Evolutionary conservation across 1,140 invertebrate species (phyloP).

Genomic region (Hyphantria cunea): DNA sequence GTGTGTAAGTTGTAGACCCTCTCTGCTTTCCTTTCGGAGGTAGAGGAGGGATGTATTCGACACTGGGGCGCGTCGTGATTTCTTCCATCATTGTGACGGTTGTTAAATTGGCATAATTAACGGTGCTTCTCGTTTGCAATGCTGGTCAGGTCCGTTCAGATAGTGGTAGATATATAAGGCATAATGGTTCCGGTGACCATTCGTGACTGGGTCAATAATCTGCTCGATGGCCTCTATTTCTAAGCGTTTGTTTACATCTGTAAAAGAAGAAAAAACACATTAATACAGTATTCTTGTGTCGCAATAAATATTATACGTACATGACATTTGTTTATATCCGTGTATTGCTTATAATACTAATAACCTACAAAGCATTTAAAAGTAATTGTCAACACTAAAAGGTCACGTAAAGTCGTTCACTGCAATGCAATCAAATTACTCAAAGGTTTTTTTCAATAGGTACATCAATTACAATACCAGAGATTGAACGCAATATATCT

Average conservation of each 20-base stretch:
- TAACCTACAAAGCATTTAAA: not conserved
- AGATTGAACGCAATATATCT: conserved; percentile 3
- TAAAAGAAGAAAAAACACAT: conserved; percentile 49
- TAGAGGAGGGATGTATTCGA: conserved; percentile 71
- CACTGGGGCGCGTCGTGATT: conserved; percentile 59
- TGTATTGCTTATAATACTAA: not conserved
- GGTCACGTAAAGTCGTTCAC: no score
- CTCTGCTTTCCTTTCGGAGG: conserved; percentile 64
- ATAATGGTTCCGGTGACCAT: conserved; percentile 74
- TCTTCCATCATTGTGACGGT: conserved; percentile 72
- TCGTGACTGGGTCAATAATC: conserved; percentile 70
- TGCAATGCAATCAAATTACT: not conserved
- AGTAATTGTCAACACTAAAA: no score
- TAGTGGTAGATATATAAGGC: conserved; percentile 70
- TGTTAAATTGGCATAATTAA: conserved; percentile 78
- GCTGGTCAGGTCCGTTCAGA: conserved; percentile 67
- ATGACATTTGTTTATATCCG: no score
- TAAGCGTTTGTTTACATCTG: conserved; percentile 63
- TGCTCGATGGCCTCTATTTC: conserved; percentile 55
- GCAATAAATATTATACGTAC: not conserved
- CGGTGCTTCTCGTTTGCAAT: conserved; percentile 58
- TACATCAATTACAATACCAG: not conserved
- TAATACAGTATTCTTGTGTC: conserved; percentile 10
- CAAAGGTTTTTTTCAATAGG: not conserved
- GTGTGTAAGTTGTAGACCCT: conserved; percentile 71